A percentile compares a stretch with the other conserved stretches of the same genome.
Conservation (phyloP, 2,888 invertebrate species). For the Nipponacmea schrenckii region DNA sequence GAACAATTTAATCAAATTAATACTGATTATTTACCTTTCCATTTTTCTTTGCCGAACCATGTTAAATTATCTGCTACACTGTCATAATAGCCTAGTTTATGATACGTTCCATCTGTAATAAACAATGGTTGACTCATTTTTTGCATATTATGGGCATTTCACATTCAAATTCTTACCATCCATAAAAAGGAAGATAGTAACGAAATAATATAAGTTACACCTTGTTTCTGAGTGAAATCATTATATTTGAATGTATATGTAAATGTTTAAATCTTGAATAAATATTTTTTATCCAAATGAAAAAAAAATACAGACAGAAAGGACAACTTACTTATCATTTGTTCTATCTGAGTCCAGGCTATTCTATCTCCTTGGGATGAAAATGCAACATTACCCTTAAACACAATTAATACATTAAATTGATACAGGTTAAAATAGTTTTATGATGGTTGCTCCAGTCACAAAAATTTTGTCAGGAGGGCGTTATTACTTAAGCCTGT, state of each 20-base stretch:
- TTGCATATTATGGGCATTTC: no score
- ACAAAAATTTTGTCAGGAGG: no score
- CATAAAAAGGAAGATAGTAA: background rate
- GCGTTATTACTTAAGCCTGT: no score
- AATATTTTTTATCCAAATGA: no score
- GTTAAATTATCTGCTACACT: conserved; percentile 94
- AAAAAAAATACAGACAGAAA: background rate
- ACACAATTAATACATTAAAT: conserved; percentile 25
- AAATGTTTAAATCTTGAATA: no score
- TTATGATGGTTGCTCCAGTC: no score
- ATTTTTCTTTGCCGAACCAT: conserved; percentile 87
- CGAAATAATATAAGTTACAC: background rate
- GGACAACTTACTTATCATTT: conserved; percentile 70
- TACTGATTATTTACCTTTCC: conserved; percentile 77
- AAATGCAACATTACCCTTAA: conserved; percentile 95
- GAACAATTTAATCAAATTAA: no score
- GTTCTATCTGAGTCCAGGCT: conserved; percentile 97
- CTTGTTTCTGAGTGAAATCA: background rate
- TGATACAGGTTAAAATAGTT: background rate
- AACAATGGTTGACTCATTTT: no score
- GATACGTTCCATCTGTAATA: conserved; percentile 84
- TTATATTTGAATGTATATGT: no score
- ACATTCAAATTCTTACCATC: no score
- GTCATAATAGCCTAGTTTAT: conserved; percentile 94
- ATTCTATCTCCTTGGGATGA: conserved; percentile 96